These are phyloP conservation scores for Hexactinellida sp. DNA, from an alignment of 37 sponge, comb jelly and placozoan genomes.

Conservation along the genomic window DNA sequence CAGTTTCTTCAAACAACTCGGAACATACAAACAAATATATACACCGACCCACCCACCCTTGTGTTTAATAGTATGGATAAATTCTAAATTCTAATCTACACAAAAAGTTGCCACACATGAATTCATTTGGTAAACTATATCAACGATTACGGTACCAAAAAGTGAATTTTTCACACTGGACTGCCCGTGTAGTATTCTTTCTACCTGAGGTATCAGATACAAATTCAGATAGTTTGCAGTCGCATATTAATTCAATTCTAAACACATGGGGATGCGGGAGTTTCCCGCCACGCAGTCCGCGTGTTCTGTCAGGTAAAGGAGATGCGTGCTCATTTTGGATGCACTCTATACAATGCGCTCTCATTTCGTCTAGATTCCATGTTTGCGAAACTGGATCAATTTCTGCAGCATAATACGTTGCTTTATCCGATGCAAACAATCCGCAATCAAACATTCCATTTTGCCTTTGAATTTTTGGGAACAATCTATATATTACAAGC, in stretches of 20 bases:
- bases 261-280: background rate
- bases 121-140: too few species aligned
- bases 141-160: too few species aligned
- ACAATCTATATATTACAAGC: too few species aligned
- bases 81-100: too few species aligned
- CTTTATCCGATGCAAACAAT: background rate
- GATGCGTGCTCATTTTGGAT: background rate
- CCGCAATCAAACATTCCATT: background rate
- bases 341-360: too few species aligned
- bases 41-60: too few species aligned
- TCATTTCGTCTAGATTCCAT: background rate
- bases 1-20: too few species aligned
- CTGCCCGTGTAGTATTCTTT: background rate
- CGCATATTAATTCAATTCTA: background rate
- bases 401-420: background rate
- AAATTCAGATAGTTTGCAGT: background rate
- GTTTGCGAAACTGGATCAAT: background rate
- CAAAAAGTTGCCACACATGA: too few species aligned
- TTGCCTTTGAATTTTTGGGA: background rate
- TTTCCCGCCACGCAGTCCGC: background rate
- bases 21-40: too few species aligned
- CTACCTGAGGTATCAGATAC: background rate
- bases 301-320: background rate
- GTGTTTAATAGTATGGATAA: too few species aligned
- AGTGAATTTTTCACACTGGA: background rate